Percentiles rank a stretch among this genome's conserved stretches.
Conservation (phyloP, 1,140 invertebrate genomes). For the Panagrolaimus sp. region DNA sequence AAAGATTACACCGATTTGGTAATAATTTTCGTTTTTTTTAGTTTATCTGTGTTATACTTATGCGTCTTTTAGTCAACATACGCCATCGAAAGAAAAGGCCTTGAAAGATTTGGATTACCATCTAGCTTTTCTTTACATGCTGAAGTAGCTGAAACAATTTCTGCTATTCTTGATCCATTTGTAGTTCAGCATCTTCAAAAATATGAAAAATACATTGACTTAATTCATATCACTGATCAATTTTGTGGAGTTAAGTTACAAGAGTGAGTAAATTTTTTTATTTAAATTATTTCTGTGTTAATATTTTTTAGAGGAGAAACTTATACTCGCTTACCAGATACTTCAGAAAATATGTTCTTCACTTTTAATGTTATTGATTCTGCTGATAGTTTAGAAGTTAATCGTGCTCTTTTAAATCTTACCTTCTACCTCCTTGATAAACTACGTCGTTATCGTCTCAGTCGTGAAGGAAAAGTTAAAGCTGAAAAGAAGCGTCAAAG, state of each 20-base stretch:
- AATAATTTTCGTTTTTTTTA: conserved; percentile 58
- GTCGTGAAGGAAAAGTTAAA: conserved; percentile 73
- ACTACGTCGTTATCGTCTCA: conserved; percentile 77
- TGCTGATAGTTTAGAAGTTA: conserved; percentile 71
- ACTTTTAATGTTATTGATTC: neutral
- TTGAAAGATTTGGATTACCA: conserved; percentile 75
- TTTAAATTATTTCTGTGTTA: neutral
- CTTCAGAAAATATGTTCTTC: conserved; percentile 68
- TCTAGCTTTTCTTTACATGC: conserved; percentile 71
- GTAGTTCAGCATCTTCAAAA: conserved; percentile 71
- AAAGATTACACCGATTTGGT: conserved; percentile 92
- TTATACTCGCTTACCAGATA: conserved; percentile 66
- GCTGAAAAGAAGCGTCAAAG: conserved; percentile 79
- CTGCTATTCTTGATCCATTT: conserved; percentile 46
- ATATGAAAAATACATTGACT: conserved; percentile 80
- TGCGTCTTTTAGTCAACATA: conserved; percentile 75
- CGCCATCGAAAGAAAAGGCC: conserved; percentile 81
- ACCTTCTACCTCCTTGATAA: conserved; percentile 76
- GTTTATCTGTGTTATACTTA: conserved; percentile 25
- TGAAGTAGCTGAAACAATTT: conserved; percentile 43
- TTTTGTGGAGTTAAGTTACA: conserved; percentile 69
- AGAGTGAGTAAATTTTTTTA: neutral
- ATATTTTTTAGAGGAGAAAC: conserved; percentile 62
- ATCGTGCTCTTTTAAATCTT: conserved; percentile 73
- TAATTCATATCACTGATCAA: conserved; percentile 93